Evolutionary conservation across 2,888 invertebrate genomes (phyloP).

Genomic region (Crossocerus cetratus): DNA sequence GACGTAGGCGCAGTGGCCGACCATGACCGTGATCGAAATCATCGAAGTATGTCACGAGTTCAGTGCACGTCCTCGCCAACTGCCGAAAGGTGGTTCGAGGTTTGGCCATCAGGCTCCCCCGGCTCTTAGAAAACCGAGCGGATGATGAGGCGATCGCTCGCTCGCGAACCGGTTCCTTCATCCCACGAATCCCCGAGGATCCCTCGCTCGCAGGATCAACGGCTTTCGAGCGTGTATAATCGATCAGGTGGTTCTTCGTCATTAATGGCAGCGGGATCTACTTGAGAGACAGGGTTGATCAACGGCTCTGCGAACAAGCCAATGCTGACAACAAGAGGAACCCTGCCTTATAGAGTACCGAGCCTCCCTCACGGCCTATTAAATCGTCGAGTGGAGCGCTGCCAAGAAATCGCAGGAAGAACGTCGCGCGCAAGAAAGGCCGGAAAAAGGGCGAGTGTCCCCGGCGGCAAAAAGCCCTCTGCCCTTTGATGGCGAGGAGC

Average conservation of each 20-base stretch:
- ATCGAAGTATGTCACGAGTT: conserved; percentile 38
- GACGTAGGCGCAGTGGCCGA: not conserved
- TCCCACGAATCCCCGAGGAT: conserved; percentile 39
- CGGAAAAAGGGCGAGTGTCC: too few species aligned
- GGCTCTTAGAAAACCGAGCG: not conserved
- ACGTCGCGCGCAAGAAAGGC: conserved; percentile 15
- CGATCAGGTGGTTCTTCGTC: conserved; percentile 37
- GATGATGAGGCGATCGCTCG: conserved; percentile 24
- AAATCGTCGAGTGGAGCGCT: conserved; percentile 37
- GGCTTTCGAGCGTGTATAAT: conserved; percentile 4
- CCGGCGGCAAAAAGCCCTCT: too few species aligned
- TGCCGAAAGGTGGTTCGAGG: conserved; percentile 24
- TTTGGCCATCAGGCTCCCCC: not conserved
- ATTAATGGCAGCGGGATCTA: conserved; percentile 30
- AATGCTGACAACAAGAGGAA: conserved; percentile 13
- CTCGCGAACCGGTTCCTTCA: conserved; percentile 47
- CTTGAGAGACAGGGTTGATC: conserved; percentile 41
- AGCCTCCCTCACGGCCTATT: conserved; percentile 54
- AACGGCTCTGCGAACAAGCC: conserved; percentile 25
- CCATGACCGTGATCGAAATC: conserved; percentile 27
- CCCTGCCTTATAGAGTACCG: conserved; percentile 40
- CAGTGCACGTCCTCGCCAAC: conserved; percentile 30
- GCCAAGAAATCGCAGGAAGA: conserved; percentile 48
- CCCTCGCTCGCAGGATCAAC: conserved; percentile 19
- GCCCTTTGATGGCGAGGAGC: too few species aligned